These are phyloP conservation scores for Radopholus similis DNA, from an alignment of 1,140 invertebrate species.

Conservation along the genomic window DNA sequence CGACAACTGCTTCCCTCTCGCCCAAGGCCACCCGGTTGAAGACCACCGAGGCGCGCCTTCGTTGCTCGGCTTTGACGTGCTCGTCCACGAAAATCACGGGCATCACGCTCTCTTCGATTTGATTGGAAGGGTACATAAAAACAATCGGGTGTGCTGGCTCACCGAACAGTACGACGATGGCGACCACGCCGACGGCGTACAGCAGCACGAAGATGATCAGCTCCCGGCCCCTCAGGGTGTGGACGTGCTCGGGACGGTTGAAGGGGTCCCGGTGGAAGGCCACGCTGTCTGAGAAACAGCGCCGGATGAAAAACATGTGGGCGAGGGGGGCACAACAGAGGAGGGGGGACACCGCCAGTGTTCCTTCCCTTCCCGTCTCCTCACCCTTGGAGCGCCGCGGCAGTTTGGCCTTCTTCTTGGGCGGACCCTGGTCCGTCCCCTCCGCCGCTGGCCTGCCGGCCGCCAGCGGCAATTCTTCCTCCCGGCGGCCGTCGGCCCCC, in stretches of 20 bases:
- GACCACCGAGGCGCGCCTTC: neutral
- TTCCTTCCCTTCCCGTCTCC: no score
- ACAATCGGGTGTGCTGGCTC: neutral
- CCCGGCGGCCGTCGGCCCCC: no score
- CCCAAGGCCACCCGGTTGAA: neutral
- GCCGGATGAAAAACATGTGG: neutral
- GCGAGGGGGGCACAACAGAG: no score
- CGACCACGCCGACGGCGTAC: conserved; percentile 1
- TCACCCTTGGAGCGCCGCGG: no score
- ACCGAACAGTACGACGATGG: neutral
- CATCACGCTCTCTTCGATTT: neutral
- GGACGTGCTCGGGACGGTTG: conserved; percentile 9
- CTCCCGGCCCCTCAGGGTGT: conserved; percentile 8
- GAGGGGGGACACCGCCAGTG: no score
- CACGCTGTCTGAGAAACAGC: conserved; percentile 11
- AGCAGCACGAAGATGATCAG: conserved; percentile 9
- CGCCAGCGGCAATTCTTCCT: no score
- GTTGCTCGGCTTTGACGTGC: neutral
- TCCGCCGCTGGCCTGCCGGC: no score
- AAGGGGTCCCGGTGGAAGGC: conserved; percentile 17
- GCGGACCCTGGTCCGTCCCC: no score
- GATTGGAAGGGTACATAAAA: neutral
- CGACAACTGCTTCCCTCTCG: no score
- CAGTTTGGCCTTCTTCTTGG: no score
- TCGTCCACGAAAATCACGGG: neutral